These are phyloP conservation scores for Lagria hirta DNA, from an alignment of 2,888 invertebrate genomes.

Conservation along the genomic window DNA sequence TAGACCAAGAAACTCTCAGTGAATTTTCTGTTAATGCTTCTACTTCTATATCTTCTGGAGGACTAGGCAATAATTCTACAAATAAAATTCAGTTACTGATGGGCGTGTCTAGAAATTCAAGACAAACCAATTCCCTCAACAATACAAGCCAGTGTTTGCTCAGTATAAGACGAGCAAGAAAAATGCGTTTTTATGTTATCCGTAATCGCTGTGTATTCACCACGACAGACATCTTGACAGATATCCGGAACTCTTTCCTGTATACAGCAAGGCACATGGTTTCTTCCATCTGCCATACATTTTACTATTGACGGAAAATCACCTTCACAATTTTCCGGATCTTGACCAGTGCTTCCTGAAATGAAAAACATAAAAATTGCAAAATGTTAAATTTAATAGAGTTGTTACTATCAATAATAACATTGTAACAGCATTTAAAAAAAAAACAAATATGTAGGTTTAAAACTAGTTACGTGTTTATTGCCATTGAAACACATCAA, in stretches of 20 bases:
- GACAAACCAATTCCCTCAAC: constrained; percentile 79
- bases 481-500: too few relatives aligned
- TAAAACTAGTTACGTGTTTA: too few relatives aligned
- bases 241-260: constrained; percentile 80
- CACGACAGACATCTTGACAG: constrained; percentile 82
- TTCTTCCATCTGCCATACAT: constrained; percentile 78
- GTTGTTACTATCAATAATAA: neutral
- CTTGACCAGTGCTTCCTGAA: constrained; percentile 75
- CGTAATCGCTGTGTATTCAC: constrained; percentile 81
- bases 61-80: constrained; percentile 72
- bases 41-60: constrained; percentile 71
- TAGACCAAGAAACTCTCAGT: constrained; percentile 70
- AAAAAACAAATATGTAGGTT: constrained; percentile 1
- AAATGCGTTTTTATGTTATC: constrained; percentile 83
- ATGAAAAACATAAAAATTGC: constrained; percentile 4
- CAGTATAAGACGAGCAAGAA: constrained; percentile 80
- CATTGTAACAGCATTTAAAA: too few relatives aligned
- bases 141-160: constrained; percentile 80
- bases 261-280: constrained; percentile 83
- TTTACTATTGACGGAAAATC: constrained; percentile 80
- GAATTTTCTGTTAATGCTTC: constrained; percentile 73
- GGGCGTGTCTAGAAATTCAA: constrained; percentile 33
- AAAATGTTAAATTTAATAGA: neutral
- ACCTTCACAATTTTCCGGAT: constrained; percentile 77
- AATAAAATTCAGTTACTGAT: constrained; percentile 27